Evolutionary conservation across 2,113 vertebrate genomes (phyloP).

Genomic region (Alethe diademata): DNA sequence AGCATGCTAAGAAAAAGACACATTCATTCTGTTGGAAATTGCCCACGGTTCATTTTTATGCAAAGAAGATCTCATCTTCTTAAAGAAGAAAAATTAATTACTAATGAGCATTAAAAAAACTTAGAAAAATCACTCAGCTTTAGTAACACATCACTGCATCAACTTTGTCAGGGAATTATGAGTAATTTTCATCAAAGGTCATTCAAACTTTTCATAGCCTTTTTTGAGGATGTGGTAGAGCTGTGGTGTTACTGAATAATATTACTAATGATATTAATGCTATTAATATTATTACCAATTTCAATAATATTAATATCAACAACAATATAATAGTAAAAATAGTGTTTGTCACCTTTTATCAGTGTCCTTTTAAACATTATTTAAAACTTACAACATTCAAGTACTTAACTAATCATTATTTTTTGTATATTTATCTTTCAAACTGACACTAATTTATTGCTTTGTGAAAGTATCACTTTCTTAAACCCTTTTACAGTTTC

Average conservation of each 20-base stretch:
- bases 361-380: neutral
- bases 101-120: slow-evolving; percentile 65
- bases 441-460: neutral
- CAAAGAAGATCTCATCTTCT: slow-evolving; percentile 39
- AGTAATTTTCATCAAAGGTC: slow-evolving; percentile 43
- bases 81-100: slow-evolving; percentile 47
- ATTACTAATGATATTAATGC: neutral
- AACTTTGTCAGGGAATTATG: slow-evolving; percentile 62
- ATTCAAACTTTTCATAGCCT: neutral
- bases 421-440: neutral
- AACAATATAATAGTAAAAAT: neutral
- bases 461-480: neutral
- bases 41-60: slow-evolving; percentile 47
- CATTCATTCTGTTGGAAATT: neutral
- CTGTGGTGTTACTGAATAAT: neutral
- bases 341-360: neutral
- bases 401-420: neutral
- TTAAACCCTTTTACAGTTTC: neutral
- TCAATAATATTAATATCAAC: neutral
- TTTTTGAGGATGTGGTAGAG: neutral
- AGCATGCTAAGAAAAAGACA: slow-evolving; percentile 13
- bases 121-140: slow-evolving; percentile 61
- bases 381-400: neutral
- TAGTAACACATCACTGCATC: slow-evolving; percentile 59
- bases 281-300: neutral